Evolutionary conservation across 2,888 invertebrate genomes (phyloP).

Genomic region (Adelphocoris suturalis): DNA sequence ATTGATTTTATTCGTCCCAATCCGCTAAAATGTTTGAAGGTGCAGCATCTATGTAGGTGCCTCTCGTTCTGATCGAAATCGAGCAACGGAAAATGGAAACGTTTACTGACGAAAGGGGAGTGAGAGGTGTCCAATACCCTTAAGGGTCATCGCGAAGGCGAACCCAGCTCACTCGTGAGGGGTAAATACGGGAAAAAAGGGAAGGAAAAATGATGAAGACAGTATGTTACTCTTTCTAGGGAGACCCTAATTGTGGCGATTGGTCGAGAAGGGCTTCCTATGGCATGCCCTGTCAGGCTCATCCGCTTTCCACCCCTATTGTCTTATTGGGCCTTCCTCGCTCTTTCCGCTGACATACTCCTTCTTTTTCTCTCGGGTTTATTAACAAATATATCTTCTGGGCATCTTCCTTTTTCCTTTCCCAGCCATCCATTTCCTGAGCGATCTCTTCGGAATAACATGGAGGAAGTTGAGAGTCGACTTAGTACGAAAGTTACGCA

Average conservation of each 20-base stretch:
- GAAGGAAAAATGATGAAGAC: conserved; percentile 59
- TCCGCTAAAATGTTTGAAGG: too few relatives aligned
- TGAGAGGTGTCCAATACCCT: conserved; percentile 49
- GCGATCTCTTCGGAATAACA: conserved; percentile 4
- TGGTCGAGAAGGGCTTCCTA: conserved; percentile 55
- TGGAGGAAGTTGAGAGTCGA: neutral
- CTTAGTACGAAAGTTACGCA: too few relatives aligned
- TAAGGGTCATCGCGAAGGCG: neutral
- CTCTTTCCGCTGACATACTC: conserved; percentile 56
- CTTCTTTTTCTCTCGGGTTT: conserved; percentile 28
- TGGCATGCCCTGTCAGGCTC: conserved; percentile 63
- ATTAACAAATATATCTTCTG: conserved; percentile 63
- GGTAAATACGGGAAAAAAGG: conserved; percentile 46
- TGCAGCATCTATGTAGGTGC: too few relatives aligned
- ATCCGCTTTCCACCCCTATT: conserved; percentile 60
- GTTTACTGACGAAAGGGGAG: neutral
- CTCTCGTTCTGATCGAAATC: too few relatives aligned
- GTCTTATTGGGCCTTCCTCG: conserved; percentile 49
- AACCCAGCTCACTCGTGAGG: too few relatives aligned
- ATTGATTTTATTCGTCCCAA: too few relatives aligned
- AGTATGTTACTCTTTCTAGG: conserved; percentile 54
- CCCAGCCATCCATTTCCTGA: conserved; percentile 7
- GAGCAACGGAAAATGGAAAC: too few relatives aligned
- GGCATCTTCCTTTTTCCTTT: neutral
- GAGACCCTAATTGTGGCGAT: conserved; percentile 61